Evolutionary conservation across 2,888 invertebrate genomes (phyloP).

Genomic region (Limnephilus rhombicus): DNA sequence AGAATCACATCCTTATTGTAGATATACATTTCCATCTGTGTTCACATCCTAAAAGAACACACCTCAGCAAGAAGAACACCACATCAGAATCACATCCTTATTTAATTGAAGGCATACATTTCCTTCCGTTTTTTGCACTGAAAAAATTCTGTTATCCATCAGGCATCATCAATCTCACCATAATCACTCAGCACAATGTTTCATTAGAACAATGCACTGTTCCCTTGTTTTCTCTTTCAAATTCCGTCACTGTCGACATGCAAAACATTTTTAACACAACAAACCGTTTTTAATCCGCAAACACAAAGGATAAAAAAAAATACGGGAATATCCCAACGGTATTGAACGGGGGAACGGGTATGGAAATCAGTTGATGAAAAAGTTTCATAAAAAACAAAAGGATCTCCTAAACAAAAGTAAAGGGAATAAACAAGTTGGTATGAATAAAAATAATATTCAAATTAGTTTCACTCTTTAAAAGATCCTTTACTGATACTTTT

Average conservation of each 20-base stretch:
- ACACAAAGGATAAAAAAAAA: not conserved
- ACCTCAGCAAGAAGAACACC: too few relatives aligned
- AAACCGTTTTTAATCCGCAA: slow-evolving; percentile 15
- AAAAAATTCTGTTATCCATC: not conserved
- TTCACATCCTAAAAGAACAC: too few relatives aligned
- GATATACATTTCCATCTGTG: too few relatives aligned
- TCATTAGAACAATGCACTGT: slow-evolving; percentile 18
- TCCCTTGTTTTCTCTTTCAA: not conserved
- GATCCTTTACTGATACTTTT: too few relatives aligned
- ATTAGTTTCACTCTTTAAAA: not conserved
- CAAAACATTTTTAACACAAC: slow-evolving; percentile 31
- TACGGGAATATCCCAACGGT: slow-evolving; percentile 7
- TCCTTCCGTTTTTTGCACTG: not conserved
- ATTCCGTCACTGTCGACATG: slow-evolving; percentile 4
- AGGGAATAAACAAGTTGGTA: not conserved
- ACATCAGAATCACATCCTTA: too few relatives aligned
- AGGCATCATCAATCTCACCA: not conserved
- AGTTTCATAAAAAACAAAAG: not conserved
- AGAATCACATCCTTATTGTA: too few relatives aligned
- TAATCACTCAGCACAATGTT: not conserved
- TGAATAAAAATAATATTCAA: not conserved
- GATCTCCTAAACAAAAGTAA: not conserved
- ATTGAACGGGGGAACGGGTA: not conserved
- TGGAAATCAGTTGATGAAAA: not conserved
- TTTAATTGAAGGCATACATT: too few relatives aligned